Base-by-base conservation (phyloP, 2,113 vertebrate genomes). In the Oryzias woworae region DNA sequence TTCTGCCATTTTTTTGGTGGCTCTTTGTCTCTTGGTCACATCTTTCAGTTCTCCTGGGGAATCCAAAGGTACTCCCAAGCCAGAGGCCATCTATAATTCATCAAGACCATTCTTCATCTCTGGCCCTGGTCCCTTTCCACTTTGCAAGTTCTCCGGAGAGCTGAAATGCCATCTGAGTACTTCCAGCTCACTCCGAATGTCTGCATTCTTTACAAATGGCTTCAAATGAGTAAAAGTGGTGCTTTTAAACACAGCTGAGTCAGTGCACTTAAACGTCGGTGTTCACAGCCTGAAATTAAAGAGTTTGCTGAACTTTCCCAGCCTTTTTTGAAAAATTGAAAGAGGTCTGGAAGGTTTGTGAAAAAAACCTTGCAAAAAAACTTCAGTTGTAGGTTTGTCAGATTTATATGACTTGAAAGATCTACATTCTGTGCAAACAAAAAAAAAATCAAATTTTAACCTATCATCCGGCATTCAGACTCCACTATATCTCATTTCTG, bases 51-150 rank as follows among this genome's bases (percentile, higher is more conserved):
- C 12, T 67, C 43, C 18, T 50, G 20, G 42, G 44, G 31, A 0
- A 2, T 51, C 23, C 2, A 45, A 15, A 26, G 31, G 15, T 49
- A 62, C 0, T 65, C 55, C 15, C 20, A 17, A 28, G 5, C 10
- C 44, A 54, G 55, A 71, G 36, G 58, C 13, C 15, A 67, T 58
- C 23, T 2, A 48, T 65, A 47, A 58, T n/a, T 43, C 46, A 58
- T 65, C 23, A 10, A 16, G 45, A 18, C 48, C 43, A 5, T 60
- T 62, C 18, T 58, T 22, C 20, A 44, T 59, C 5, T 53, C 48
- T 15, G 44, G 48, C 24, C 15, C 15, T 1, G n/a, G 20, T 42
- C 24, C 50, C 52, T 36, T 55, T 46, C 58, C 28, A 42, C 23
- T 47, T 20, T 52, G 49, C 20, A 53, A 42, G 45, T 7, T 53